Evolutionary conservation across 2,113 vertebrate species (phyloP).

Genomic region (Dasypus novemcinctus): DNA sequence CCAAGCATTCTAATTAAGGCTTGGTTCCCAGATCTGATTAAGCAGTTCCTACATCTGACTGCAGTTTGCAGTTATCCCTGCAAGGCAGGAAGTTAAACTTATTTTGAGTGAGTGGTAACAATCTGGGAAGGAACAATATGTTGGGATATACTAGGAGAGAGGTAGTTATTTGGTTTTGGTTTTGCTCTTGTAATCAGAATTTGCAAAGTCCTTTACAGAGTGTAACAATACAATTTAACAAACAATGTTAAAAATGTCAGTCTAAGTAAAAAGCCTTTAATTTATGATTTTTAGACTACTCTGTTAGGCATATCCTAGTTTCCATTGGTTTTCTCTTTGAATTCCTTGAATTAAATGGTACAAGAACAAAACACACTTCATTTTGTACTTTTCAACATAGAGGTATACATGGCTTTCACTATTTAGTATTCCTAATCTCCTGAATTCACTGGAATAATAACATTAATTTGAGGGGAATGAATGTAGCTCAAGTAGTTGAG

Average conservation of each 20-base stretch:
- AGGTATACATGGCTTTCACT: not conserved
- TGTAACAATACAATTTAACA: conserved; percentile 70
- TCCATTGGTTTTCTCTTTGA: conserved; percentile 42
- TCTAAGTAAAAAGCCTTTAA: conserved; percentile 59
- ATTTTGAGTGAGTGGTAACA: conserved; percentile 84
- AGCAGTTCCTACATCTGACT: conserved; percentile 85
- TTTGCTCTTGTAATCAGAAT: conserved; percentile 74
- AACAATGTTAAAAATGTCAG: conserved; percentile 68
- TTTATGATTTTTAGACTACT: conserved; percentile 38
- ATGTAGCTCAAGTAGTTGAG: no score
- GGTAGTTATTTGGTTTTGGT: not conserved
- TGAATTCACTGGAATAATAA: not conserved
- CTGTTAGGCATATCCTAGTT: not conserved
- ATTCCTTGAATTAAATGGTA: conserved; percentile 3
- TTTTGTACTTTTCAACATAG: not conserved
- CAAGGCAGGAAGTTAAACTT: conserved; percentile 83
- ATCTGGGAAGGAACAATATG: conserved; percentile 80
- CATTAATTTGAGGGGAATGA: not conserved
- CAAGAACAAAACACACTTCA: not conserved
- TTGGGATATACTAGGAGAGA: not conserved
- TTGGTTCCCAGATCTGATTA: conserved; percentile 85
- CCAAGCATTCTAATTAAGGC: conserved; percentile 85
- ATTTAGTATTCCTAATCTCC: not conserved
- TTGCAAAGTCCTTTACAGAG: conserved; percentile 59
- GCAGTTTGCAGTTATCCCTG: conserved; percentile 84